Evolutionary conservation across 2,113 vertebrate genomes (phyloP), one percentile per base, ranked within the genome.

Genomic region (Passer montanus): DNA sequence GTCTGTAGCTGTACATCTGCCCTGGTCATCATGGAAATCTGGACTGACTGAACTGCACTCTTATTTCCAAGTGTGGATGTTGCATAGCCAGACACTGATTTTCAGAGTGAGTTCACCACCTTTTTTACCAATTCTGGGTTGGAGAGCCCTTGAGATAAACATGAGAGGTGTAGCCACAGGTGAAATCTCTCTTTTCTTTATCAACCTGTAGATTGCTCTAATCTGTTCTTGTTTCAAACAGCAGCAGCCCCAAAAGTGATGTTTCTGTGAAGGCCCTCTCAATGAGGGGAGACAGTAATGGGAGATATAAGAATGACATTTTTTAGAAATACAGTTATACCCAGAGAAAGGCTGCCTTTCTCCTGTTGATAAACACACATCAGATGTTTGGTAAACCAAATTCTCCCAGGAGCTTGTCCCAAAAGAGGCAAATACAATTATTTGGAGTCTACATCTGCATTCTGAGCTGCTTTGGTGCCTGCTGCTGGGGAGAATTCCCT

Each of bases 361-460:
- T 94, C 62, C 90, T 75, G 50, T 95, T 93, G 55, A 94, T 96
- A 96, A 97, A 95, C 90, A 92, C 63, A 88, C 6, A 39, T 95
- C 96, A 97, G 92, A 88, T 67, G 90, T 96, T 89, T 77, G 82
- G 87, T 86, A 86, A 97, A 92, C 76, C 87, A 80, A 96, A 90
- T 95, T 60, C 72, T 95, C 93, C 62, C 90, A 96, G 93, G 97
- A 97, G 91, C 64, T 95, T 91, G 91, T 97, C 96, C 93, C 84
- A 75, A 94, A 96, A 97, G 93, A 92, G 72, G 68, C 69, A 97
- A 97, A 95, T 95, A 90, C 63, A 52, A 74, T 96, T 94, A 97
- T 97, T 97, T 97, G 97, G 85, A 84, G 87, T 11, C 55, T 64
- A 75, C 84, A 96, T 97, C 95, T 98, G 96, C 90, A 96, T 37